phyloP scores from a whole-genome alignment of 2,888 invertebrate species.

The Myopa tessellatipennis region DNA sequence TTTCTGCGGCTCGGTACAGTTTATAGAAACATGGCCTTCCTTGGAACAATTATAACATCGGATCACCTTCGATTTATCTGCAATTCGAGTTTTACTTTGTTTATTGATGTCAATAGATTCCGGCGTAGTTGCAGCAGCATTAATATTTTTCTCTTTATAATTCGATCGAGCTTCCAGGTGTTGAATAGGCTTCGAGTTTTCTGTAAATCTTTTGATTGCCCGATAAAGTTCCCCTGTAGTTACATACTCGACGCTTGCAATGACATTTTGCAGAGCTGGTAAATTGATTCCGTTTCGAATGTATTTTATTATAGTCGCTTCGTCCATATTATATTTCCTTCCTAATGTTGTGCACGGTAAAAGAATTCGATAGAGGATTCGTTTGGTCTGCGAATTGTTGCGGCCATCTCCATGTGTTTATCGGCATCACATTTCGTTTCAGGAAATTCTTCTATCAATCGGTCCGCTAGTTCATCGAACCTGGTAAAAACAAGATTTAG shows the following conservation, averaged over 20 bases:
- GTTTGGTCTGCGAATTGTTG: conserved; percentile 22
- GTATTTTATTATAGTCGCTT: conserved; percentile 27
- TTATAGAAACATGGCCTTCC: conserved; percentile 24
- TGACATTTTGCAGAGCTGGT: conserved; percentile 29
- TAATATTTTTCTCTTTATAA: neutral
- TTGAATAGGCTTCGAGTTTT: conserved; percentile 23
- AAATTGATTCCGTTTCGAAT: conserved; percentile 26
- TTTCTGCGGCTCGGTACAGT: conserved; percentile 31
- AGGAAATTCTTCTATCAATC: neutral
- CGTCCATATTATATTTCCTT: conserved; percentile 24
- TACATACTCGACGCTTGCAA: conserved; percentile 24
- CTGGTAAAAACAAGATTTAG: neutral
- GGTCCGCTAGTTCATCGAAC: neutral
- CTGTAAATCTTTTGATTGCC: conserved; percentile 21
- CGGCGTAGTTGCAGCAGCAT: conserved; percentile 6
- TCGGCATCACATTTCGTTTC: conserved; percentile 5
- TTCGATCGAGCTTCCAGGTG: neutral
- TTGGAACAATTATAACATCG: conserved; percentile 32
- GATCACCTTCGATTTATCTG: conserved; percentile 17
- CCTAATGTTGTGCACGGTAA: conserved; percentile 19
- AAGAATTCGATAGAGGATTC: neutral
- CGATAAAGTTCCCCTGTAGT: conserved; percentile 24
- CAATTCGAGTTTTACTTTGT: conserved; percentile 4
- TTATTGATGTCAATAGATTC: neutral
- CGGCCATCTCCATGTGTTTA: conserved; percentile 25